Conservation (phyloP, 2,888 invertebrate species). For the Rhabditoides inermis region DNA sequence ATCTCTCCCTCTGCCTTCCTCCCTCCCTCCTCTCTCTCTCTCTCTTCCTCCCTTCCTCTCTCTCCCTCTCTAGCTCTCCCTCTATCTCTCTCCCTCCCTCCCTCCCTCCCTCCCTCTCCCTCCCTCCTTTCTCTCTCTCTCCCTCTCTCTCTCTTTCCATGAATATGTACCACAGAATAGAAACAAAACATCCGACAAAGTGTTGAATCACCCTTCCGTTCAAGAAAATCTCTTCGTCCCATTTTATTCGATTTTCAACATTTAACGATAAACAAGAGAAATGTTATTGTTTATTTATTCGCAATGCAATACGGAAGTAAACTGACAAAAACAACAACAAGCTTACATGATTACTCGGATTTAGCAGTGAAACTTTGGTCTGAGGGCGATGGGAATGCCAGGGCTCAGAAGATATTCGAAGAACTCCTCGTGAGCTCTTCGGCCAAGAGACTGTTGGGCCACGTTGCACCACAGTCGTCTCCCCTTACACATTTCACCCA, state of each 20-base stretch:
- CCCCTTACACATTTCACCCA: constrained; percentile 6
- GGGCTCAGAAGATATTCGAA: constrained; percentile 8
- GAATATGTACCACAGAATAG: not conserved
- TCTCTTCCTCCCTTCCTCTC: too few relatives aligned
- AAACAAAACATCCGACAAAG: not conserved
- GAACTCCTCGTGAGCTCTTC: constrained; percentile 3
- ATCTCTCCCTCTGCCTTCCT: too few relatives aligned
- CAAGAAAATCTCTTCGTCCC: not conserved
- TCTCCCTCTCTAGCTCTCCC: too few relatives aligned
- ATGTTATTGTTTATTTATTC: constrained; percentile 11
- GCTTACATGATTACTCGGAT: constrained; percentile 7
- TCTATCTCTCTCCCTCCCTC: too few relatives aligned
- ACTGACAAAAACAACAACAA: constrained; percentile 6
- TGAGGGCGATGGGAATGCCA: constrained; percentile 9
- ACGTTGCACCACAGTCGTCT: constrained; percentile 8
- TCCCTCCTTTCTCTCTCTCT: too few relatives aligned
- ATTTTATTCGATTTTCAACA: not conserved
- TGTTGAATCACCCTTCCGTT: constrained; percentile 1
- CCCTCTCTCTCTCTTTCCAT: constrained; percentile 1
- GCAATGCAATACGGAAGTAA: constrained; percentile 9
- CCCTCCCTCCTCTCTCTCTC: too few relatives aligned
- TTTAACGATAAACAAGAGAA: constrained; percentile 3
- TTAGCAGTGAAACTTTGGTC: constrained; percentile 10
- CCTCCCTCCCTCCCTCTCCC: too few relatives aligned
- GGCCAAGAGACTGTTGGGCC: constrained; percentile 5